Conservation (phyloP, 1,140 invertebrate genomes). For the Bombus polaris region DNA sequence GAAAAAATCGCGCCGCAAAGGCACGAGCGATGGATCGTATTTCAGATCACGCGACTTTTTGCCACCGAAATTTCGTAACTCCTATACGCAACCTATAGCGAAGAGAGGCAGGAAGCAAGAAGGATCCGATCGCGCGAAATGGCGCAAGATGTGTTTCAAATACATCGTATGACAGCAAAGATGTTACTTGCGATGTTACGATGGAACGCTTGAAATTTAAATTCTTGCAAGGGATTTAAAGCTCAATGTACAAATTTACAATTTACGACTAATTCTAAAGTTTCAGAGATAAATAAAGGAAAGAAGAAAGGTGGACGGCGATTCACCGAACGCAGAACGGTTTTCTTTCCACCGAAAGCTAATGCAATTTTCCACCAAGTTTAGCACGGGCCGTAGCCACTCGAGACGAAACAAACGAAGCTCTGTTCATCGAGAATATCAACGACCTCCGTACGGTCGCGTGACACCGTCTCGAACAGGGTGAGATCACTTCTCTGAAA, state of each 20-base stretch:
- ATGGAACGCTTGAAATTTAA: fast-evolving
- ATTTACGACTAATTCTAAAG: no score
- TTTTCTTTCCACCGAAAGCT: background rate
- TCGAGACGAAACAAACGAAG: background rate
- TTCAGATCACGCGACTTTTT: background rate
- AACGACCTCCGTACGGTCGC: conserved; percentile 20
- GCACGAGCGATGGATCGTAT: conserved; percentile 39
- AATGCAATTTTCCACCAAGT: background rate
- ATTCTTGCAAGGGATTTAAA: no score
- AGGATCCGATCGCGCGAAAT: background rate
- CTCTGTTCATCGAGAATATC: conserved; percentile 9
- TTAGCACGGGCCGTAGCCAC: background rate
- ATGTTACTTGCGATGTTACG: no score
- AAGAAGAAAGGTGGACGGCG: background rate
- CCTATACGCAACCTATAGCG: background rate
- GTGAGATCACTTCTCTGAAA: conserved; percentile 33
- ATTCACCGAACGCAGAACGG: background rate
- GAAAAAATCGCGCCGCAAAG: conserved; percentile 19
- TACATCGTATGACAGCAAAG: no score
- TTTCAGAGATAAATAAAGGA: no score
- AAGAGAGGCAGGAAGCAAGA: background rate
- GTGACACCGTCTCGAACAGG: conserved; percentile 23
- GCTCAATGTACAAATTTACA: no score
- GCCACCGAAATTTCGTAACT: conserved; percentile 8
- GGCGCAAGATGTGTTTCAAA: background rate